These are phyloP conservation scores for Caerostris extrusa DNA, from an alignment of 1,140 invertebrate species.

Conservation along the genomic window DNA sequence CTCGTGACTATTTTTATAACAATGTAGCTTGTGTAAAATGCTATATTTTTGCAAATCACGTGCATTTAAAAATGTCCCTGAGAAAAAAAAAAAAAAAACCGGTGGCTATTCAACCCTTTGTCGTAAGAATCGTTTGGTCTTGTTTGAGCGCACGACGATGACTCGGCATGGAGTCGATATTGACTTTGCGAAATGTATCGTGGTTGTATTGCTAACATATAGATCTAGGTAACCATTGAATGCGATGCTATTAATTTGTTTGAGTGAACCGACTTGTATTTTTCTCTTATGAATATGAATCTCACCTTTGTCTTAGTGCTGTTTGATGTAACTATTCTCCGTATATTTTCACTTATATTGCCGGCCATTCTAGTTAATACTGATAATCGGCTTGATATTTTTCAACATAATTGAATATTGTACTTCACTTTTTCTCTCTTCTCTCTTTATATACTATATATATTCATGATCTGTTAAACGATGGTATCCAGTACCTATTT, in stretches of 20 bases:
- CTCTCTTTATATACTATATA: conserved; percentile 71
- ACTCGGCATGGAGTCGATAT: conserved; percentile 9
- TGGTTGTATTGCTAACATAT: conserved; percentile 58
- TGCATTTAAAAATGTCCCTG: conserved; percentile 58
- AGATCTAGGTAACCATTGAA: conserved; percentile 48
- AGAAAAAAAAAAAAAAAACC: conserved; percentile 66
- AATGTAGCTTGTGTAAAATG: conserved; percentile 75
- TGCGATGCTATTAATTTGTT: conserved; percentile 68
- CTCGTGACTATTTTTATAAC: conserved; percentile 72
- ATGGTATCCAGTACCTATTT: conserved; percentile 49
- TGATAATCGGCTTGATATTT: conserved; percentile 76
- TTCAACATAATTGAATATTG: conserved; percentile 74
- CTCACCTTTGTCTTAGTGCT: conserved; percentile 74
- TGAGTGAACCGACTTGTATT: conserved; percentile 66
- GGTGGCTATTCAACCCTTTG: conserved; percentile 68
- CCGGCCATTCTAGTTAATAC: conserved; percentile 78
- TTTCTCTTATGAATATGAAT: conserved; percentile 66
- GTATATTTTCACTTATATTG: conserved; percentile 77
- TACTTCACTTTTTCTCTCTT: conserved; percentile 75
- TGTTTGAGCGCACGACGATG: conserved; percentile 5
- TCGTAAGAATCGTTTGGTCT: conserved; percentile 58
- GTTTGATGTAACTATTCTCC: conserved; percentile 76
- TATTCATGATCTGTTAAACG: conserved; percentile 69
- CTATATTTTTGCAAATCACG: conserved; percentile 76
- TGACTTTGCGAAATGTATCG: conserved; percentile 43